A percentile compares a stretch with the other conserved stretches of the same genome.
phyloP scores from a whole-genome alignment of 2,797 vertebrate species.

The Stomatorhinus walkeri region DNA sequence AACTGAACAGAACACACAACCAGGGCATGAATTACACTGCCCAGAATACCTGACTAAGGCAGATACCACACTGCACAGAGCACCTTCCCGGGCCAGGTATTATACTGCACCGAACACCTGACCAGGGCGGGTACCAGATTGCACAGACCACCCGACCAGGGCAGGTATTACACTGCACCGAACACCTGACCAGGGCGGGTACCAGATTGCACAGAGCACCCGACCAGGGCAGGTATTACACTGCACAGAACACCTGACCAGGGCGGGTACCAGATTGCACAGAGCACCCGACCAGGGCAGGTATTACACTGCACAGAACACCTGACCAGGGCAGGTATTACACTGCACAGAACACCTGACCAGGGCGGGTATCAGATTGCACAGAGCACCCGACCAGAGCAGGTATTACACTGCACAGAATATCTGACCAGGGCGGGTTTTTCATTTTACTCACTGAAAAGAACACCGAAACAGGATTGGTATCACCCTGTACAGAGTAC shows the following conservation, averaged over 20 bases:
- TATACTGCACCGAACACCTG: not conserved
- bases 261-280: not conserved
- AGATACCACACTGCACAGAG: not conserved
- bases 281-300: not conserved
- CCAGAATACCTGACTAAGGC: not conserved
- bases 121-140: not conserved
- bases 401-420: not conserved
- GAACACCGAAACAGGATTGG: not conserved
- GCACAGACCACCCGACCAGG: not conserved
- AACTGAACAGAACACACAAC: not conserved
- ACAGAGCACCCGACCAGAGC: not conserved
- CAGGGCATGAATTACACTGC: not conserved
- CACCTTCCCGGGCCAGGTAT: not conserved
- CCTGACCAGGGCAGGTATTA: not conserved
- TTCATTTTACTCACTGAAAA: not conserved
- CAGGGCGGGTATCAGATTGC: not conserved
- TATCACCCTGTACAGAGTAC: not conserved
- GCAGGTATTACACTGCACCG: not conserved
- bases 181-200: not conserved
- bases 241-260: not conserved
- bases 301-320: not conserved
- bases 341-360: not conserved
- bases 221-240: not conserved
- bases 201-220: not conserved
- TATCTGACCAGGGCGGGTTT: not conserved